phyloP scores from a whole-genome alignment of 1,140 invertebrate species.

The Zaprionus davidi region DNA sequence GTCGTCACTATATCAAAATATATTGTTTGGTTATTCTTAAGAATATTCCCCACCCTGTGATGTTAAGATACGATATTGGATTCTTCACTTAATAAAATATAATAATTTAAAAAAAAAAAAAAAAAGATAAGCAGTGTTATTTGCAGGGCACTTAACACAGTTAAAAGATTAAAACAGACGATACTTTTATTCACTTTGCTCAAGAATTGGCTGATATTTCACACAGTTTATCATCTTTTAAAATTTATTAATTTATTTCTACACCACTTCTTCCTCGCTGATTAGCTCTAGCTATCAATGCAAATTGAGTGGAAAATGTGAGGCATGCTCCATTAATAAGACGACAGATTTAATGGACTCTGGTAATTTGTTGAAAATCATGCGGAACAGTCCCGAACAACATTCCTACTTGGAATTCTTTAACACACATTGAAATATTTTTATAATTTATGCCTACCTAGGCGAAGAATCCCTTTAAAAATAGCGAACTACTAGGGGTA shows the following conservation, averaged over 20 bases:
- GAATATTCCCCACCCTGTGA: too few species aligned
- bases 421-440: conserved; percentile 80
- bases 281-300: conserved; percentile 47
- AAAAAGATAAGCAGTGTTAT: too few species aligned
- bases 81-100: too few species aligned
- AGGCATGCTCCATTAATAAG: conserved; percentile 64
- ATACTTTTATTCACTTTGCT: too few species aligned
- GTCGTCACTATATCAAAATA: too few species aligned
- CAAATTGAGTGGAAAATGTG: conserved; percentile 25
- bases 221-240: too few species aligned
- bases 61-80: too few species aligned
- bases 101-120: too few species aligned
- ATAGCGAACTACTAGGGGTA: conserved; percentile 38
- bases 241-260: background rate
- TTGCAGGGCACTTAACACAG: background rate
- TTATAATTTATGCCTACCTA: conserved; percentile 80
- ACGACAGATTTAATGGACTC: conserved; percentile 61
- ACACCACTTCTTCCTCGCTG: background rate
- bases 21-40: too few species aligned
- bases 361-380: conserved; percentile 69
- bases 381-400: conserved; percentile 47
- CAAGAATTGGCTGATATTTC: too few species aligned
- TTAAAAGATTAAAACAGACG: background rate
- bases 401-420: conserved; percentile 70
- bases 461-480: conserved; percentile 56